A percentile compares a stretch with the other conserved stretches of the same genome.
Conservation (phyloP, 2,797 vertebrate species). For the Acropternis orthonyx region DNA sequence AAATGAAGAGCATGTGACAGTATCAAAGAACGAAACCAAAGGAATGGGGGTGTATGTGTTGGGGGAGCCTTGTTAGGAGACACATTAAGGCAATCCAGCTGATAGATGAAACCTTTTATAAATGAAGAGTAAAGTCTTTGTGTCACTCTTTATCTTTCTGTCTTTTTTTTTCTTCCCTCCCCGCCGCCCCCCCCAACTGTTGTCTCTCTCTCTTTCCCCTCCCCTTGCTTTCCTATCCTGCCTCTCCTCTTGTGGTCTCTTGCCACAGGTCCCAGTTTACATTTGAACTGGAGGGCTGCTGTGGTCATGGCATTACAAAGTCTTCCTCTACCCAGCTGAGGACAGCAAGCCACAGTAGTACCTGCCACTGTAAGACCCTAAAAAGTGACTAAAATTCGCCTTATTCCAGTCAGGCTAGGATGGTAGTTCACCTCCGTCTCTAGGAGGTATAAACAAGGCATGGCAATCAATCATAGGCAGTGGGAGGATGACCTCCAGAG, state of each 20-base stretch:
- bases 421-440: neutral
- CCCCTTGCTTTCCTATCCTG: neutral
- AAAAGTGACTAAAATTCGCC: neutral
- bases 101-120: constrained; percentile 75
- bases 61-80: constrained; percentile 69
- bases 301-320: neutral
- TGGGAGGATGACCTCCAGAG: neutral
- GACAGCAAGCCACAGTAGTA: neutral
- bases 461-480: neutral
- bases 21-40: constrained; percentile 75
- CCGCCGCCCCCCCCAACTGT: too few species aligned
- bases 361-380: neutral
- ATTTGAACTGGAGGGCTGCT: neutral
- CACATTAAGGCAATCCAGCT: constrained; percentile 76
- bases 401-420: neutral
- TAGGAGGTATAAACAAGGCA: neutral
- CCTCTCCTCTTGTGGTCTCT: neutral
- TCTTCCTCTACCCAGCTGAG: neutral
- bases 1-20: constrained; percentile 77
- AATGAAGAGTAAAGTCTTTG: constrained; percentile 59
- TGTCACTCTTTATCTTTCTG: constrained; percentile 53
- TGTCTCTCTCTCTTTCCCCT: neutral
- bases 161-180: neutral
- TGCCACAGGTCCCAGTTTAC: neutral
- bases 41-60: constrained; percentile 21